Base-by-base conservation (phyloP, 1,140 invertebrate genomes). In the Brachionus paranguensis region DNA sequence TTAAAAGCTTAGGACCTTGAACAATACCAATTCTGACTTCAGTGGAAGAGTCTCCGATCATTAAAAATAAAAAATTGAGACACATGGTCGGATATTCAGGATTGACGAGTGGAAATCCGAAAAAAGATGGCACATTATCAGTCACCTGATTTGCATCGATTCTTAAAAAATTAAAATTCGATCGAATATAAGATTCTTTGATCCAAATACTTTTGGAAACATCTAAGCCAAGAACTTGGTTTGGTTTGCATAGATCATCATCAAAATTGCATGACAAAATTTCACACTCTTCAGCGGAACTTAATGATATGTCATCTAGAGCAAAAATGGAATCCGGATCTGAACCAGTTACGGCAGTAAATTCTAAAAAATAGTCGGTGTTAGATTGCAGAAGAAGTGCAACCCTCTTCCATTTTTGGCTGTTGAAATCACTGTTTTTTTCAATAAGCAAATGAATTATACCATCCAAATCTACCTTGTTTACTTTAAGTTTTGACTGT, bases 381-480 rank as follows among this genome's bases (percentile, higher is more conserved):
- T 11, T 27, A n/a, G 72, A 76, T 50, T 76, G 72, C 14, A 76
- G 6, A 76, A 47, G 20, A 27, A 76, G 43, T 10, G 45, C 14
- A 17, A 50, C 43, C 27, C 50, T 76, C 3, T 50, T 76, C 72
- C 72, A 76, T 47, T 76, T 50, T 20, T 45, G 24, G 14, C 20
- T 24, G 10, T 47, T 74, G 33, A 47, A 37, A 14, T 20, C 8
- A 11, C 45, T 27, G 10, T 53, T 45, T 76, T 76, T 76, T 47
- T 50, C 43, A 27, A 37, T 2, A 50, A 76, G 10, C 12, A 50
- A 10, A 27, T 76, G 43, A 76, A 50, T 76, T 3, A 2, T 14
- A 14, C 72, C 72, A 50, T 76, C 47, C 20, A 76, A 50, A 76
- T 76, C 27, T 3, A 76, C 72, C 27, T 76, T 76, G 45, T 76